phyloP scores from a whole-genome alignment of 2,888 invertebrate genomes.

The Cremastinae sp. region DNA sequence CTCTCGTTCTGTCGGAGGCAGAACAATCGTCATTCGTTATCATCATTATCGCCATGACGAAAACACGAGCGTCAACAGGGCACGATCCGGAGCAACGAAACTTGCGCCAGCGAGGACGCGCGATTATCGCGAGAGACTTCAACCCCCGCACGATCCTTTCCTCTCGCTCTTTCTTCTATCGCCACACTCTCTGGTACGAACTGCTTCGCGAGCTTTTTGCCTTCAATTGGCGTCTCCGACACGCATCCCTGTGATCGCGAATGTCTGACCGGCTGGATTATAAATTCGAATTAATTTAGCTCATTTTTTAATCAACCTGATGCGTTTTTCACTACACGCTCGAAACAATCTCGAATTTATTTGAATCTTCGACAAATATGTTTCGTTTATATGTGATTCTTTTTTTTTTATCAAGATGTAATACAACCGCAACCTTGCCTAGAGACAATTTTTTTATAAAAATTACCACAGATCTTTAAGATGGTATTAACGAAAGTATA shows the following conservation, averaged over 20 bases:
- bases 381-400: no score
- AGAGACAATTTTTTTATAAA: no score
- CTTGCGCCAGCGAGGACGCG: conserved; percentile 10
- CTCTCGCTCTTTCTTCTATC: conserved; percentile 65
- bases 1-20: not conserved
- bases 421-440: no score
- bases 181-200: conserved; percentile 65
- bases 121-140: conserved; percentile 42
- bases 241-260: conserved; percentile 14
- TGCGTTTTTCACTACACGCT: no score
- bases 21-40: not conserved
- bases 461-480: no score
- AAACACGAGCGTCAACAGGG: conserved; percentile 9
- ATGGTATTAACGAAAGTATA: no score
- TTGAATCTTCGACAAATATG: no score
- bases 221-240: conserved; percentile 20
- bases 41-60: conserved; percentile 18
- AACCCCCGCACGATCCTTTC: conserved; percentile 64
- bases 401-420: no score
- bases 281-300: conserved; percentile 52
- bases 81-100: conserved; percentile 4
- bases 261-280: not conserved
- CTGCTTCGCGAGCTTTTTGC: conserved; percentile 71
- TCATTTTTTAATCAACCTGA: no score
- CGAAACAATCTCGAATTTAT: no score